Evolutionary conservation across 23 tunicate species (phyloP).

Genomic region (Halocynthia aurantium): DNA sequence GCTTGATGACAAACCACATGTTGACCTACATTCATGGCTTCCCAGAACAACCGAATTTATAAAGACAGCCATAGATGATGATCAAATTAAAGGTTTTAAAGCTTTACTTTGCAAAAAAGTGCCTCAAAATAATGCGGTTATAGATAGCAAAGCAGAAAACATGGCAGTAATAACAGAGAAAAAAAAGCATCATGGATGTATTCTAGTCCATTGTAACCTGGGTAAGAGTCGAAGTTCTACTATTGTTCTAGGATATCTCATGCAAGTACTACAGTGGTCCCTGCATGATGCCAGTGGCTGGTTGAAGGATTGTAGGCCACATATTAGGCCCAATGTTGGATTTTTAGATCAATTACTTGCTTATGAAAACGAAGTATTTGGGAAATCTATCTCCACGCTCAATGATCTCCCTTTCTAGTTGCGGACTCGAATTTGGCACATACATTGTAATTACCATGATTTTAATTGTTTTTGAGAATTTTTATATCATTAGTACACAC

Average conservation of each 20-base stretch:
- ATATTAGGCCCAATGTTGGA: conserved; percentile 65
- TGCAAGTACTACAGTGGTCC: conserved; percentile 33
- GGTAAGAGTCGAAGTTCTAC: conserved; percentile 87
- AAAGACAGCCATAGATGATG: conserved; percentile 21
- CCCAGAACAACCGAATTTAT: conserved; percentile 53
- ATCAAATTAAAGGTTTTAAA: neutral
- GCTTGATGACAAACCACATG: conserved; percentile 46
- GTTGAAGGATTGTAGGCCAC: conserved; percentile 77
- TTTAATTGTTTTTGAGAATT: too few species aligned
- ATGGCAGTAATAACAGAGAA: neutral
- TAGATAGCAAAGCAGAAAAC: neutral
- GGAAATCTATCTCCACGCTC: conserved; percentile 31
- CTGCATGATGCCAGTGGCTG: conserved; percentile 54
- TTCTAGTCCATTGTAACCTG: conserved; percentile 76
- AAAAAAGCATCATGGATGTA: conserved; percentile 15
- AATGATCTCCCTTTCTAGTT: conserved; percentile 65
- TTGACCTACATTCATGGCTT: conserved; percentile 52
- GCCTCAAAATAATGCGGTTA: neutral
- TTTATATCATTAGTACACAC: too few species aligned
- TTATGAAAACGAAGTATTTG: conserved; percentile 48
- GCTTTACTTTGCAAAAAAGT: neutral
- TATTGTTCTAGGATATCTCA: conserved; percentile 63
- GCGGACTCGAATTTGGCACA: too few species aligned
- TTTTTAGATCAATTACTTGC: conserved; percentile 65
- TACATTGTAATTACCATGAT: too few species aligned